Conservation (phyloP, 2,797 vertebrate species). For the Propithecus perrieri region DNA sequence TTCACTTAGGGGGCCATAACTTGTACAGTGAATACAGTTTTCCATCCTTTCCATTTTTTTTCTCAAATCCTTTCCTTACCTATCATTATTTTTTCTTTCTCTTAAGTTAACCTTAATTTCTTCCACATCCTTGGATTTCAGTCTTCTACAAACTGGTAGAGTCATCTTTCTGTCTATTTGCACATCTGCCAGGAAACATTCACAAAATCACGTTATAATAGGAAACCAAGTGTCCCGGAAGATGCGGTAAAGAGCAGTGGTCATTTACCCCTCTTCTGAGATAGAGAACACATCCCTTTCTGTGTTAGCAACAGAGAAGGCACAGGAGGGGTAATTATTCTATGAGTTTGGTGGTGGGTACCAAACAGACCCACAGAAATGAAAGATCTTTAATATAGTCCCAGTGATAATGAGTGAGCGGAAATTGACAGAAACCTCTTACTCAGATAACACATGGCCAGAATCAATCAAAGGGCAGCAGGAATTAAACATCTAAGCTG, state of each 20-base stretch:
- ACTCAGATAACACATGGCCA: conserved; percentile 50
- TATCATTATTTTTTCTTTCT: background rate
- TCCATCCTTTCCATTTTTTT: background rate
- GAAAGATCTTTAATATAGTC: conserved; percentile 51
- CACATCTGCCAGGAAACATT: background rate
- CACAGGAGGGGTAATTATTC: background rate
- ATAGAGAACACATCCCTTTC: background rate
- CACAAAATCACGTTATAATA: conserved; percentile 2
- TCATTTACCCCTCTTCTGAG: background rate
- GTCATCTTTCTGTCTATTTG: background rate
- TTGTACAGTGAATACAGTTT: background rate
- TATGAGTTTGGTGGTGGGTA: background rate
- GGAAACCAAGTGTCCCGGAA: background rate
- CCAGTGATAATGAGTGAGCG: conserved; percentile 43
- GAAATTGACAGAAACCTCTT: conserved; percentile 61
- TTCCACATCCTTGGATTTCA: background rate
- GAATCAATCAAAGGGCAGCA: conserved; percentile 67
- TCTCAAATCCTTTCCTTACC: background rate
- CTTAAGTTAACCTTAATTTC: background rate
- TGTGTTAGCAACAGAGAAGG: background rate
- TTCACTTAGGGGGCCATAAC: background rate
- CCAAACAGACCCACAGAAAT: conserved; percentile 31
- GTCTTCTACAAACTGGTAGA: background rate
- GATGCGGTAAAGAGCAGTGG: background rate
- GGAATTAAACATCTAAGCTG: conserved; percentile 66